Conservation (phyloP, 2,113 vertebrate genomes). For the Sterrhoptilus dennistouni region DNA sequence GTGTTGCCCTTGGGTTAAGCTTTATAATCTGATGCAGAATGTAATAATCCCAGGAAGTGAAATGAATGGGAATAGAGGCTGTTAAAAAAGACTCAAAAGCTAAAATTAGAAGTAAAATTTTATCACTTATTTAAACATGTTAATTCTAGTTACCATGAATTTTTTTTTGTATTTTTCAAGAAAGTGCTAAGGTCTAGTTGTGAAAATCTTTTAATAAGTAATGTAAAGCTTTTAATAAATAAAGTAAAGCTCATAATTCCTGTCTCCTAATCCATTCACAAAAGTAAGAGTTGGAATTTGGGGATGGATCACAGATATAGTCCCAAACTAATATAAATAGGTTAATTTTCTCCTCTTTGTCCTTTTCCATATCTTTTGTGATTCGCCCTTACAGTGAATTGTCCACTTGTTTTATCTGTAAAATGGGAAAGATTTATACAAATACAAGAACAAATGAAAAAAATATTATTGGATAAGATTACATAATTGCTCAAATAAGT, state of each 20-base stretch:
- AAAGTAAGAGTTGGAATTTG: neutral
- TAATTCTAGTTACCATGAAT: neutral
- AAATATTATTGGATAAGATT: neutral
- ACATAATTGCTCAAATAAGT: neutral
- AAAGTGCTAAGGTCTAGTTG: neutral
- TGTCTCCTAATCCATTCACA: neutral
- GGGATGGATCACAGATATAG: neutral
- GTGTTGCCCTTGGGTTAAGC: constrained; percentile 38
- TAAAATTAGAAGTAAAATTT: constrained; percentile 6
- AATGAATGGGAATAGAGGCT: constrained; percentile 2
- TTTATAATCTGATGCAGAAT: constrained; percentile 53
- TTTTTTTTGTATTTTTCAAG: neutral
- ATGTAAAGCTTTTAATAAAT: neutral
- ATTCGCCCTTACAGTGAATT: neutral
- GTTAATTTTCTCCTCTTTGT: neutral
- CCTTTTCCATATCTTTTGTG: neutral
- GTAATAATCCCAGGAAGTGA: constrained; percentile 44
- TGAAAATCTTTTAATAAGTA: neutral
- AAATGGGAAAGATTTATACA: neutral
- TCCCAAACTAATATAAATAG: neutral
- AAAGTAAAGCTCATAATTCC: neutral
- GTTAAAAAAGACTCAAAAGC: neutral
- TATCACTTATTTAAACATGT: neutral
- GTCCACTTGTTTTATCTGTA: neutral
- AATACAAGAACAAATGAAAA: neutral